Base-by-base conservation (phyloP, 2,888 invertebrate species). In the Cacoxenus indagator region DNA sequence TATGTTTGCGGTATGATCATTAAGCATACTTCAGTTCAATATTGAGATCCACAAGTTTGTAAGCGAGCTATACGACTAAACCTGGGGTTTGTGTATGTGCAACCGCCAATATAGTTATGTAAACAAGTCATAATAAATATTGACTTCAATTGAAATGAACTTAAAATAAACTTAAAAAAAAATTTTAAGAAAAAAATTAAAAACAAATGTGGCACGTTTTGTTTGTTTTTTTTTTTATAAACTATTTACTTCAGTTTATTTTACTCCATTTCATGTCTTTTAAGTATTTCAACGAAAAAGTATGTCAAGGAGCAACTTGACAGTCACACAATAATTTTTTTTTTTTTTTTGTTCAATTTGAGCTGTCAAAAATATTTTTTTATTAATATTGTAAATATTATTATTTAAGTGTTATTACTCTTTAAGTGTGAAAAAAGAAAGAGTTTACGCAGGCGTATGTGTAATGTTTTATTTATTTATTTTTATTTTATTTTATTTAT, bases 221-320 rank as follows among this genome's bases (percentile, higher is more conserved):
- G 19, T 64, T 54, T 55, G 26, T 65, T 46, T 64, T 70, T 68
- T 65, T 69, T 66, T 70, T 67, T 80, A 72, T 67, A 70, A 72
- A n/a, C n/a, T n/a, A n/a, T n/a, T n/a, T n/a, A n/a, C n/a, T n/a
- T n/a, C n/a, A n/a, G n/a, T 81, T 82, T 78, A 74, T 77, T 70
- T 67, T 54, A 72, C 74, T 59, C 48, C 45, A 14, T 75, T 59
- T 59, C 29, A 11, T 51, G 27, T 71, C 65, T 69, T 74, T 78
- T 17, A 78, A 74, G 81, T 74, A 74, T 68, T 83, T 62, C 24
- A 22, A 75, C 76, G 75, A 76, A 81, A 65, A 82, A 83, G 80
- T 82, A 72, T 84, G 82, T 82, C 82, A 82, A 82, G 82, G 82
- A 77, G 82, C 80, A 82, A 74, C 80, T 79, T 83, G 82, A 79